A percentile compares a stretch with the other conserved stretches of the same genome.
Evolutionary conservation across 1,140 invertebrate species (phyloP).

Genomic region (Ephestia elutella): DNA sequence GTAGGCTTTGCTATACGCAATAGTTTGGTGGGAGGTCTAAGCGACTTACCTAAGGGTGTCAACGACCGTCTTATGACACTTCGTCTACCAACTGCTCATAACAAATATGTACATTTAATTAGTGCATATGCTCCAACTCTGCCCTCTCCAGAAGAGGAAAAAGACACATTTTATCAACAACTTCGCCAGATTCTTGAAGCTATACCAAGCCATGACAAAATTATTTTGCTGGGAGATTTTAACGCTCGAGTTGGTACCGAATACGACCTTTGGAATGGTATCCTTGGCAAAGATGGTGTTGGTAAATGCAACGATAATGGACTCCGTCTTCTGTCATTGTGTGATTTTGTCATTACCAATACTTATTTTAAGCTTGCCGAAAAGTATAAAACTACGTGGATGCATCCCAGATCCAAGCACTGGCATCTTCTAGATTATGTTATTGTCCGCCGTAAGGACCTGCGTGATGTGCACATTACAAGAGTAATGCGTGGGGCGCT

Average conservation of each 20-base stretch:
- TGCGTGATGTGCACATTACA: conserved; percentile 14
- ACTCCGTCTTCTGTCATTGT: conserved; percentile 23
- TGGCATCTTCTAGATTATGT: conserved; percentile 22
- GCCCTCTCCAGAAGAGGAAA: conserved; percentile 19
- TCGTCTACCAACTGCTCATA: conserved; percentile 18
- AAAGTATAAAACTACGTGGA: conserved; percentile 31
- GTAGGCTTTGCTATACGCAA: conserved; percentile 21
- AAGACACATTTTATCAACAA: conserved; percentile 25
- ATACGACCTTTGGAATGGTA: conserved; percentile 22
- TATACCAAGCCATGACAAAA: conserved; percentile 15
- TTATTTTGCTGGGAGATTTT: conserved; percentile 29
- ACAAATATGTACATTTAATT: conserved; percentile 27
- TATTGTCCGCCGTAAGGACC: conserved; percentile 14
- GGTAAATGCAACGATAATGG: conserved; percentile 33
- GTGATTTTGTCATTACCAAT: conserved; percentile 26
- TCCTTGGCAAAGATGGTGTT: conserved; percentile 29
- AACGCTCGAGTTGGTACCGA: conserved; percentile 26
- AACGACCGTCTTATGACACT: conserved; percentile 17
- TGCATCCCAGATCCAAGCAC: conserved; percentile 21
- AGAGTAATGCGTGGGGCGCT: conserved; percentile 17
- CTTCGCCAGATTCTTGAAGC: conserved; percentile 8
- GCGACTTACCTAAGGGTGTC: conserved; percentile 13
- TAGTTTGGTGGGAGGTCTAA: neutral
- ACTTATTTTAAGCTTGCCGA: conserved; percentile 29
- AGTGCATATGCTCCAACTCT: conserved; percentile 27